phyloP scores from a whole-genome alignment of 2,888 invertebrate species.

The Cryptocephalus primarius region DNA sequence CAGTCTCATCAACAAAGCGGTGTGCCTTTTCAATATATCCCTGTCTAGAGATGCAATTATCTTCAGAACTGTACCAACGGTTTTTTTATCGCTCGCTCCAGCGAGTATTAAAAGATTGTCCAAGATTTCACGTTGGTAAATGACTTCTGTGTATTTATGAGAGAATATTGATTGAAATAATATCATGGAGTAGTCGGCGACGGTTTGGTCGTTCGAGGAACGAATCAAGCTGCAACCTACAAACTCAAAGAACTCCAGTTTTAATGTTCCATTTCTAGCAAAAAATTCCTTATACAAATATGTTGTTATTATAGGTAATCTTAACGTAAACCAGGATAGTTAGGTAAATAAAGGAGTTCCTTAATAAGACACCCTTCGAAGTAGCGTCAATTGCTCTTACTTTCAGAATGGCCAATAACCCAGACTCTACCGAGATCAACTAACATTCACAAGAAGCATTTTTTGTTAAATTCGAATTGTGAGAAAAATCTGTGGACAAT shows the following conservation, averaged over 20 bases:
- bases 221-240: conserved; percentile 42
- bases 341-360: too few species aligned
- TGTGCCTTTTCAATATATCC: conserved; percentile 45
- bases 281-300: too few species aligned
- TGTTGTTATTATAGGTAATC: too few species aligned
- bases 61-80: conserved; percentile 19
- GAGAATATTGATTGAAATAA: conserved; percentile 45
- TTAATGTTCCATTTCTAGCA: too few species aligned
- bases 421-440: too few species aligned
- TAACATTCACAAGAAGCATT: too few species aligned
- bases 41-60: conserved; percentile 29
- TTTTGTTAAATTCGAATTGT: too few species aligned
- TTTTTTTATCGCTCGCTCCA: conserved; percentile 23
- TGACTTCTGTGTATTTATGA: conserved; percentile 20
- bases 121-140: conserved; percentile 27
- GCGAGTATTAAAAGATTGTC: conserved; percentile 25
- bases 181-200: conserved; percentile 48
- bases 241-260: background rate
- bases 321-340: too few species aligned
- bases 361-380: too few species aligned
- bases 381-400: too few species aligned
- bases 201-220: conserved; percentile 38
- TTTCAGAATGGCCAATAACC: too few species aligned
- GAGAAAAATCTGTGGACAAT: too few species aligned
- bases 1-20: conserved; percentile 50